Percentiles rank a stretch among this genome's conserved stretches.
These are phyloP conservation scores for Torymus tubicola DNA, from an alignment of 2,888 invertebrate genomes.

Conservation along the genomic window DNA sequence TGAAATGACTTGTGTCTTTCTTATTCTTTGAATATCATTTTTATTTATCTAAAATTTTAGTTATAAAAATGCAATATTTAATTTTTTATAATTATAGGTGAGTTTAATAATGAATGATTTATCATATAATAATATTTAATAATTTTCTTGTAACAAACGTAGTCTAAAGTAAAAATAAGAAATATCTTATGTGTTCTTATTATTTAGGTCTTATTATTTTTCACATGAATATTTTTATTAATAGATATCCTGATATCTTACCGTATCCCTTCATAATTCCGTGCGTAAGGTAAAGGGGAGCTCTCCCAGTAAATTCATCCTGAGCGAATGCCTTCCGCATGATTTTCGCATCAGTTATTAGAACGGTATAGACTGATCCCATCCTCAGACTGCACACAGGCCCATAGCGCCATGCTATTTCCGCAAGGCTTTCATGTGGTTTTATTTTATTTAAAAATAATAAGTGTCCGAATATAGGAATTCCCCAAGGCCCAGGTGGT, in stretches of 20 bases:
- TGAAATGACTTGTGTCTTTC: too few species aligned
- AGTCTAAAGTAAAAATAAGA: too few species aligned
- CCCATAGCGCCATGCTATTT: constrained; percentile 84
- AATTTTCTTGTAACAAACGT: too few species aligned
- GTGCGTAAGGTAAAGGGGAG: constrained; percentile 89
- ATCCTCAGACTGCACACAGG: constrained; percentile 85
- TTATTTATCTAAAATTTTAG: too few species aligned
- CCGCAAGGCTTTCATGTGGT: constrained; percentile 85
- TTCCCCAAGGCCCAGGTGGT: constrained; percentile 85
- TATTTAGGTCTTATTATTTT: too few species aligned
- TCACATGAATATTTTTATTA: too few species aligned
- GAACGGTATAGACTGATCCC: constrained; percentile 87
- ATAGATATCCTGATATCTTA: constrained; percentile 75
- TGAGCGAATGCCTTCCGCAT: constrained; percentile 85
- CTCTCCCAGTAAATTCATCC: constrained; percentile 85
- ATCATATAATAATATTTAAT: too few species aligned
- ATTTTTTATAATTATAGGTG: too few species aligned
- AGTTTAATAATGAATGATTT: too few species aligned
- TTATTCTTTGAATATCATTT: too few species aligned
- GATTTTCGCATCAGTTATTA: constrained; percentile 85
- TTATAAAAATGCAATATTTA: too few species aligned
- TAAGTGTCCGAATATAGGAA: constrained; percentile 88
- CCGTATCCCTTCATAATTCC: constrained; percentile 93
- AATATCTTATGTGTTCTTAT: too few species aligned
- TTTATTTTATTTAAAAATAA: constrained; percentile 83